phyloP scores from a whole-genome alignment of 2,113 vertebrate species.

The Dasyornis broadbenti region DNA sequence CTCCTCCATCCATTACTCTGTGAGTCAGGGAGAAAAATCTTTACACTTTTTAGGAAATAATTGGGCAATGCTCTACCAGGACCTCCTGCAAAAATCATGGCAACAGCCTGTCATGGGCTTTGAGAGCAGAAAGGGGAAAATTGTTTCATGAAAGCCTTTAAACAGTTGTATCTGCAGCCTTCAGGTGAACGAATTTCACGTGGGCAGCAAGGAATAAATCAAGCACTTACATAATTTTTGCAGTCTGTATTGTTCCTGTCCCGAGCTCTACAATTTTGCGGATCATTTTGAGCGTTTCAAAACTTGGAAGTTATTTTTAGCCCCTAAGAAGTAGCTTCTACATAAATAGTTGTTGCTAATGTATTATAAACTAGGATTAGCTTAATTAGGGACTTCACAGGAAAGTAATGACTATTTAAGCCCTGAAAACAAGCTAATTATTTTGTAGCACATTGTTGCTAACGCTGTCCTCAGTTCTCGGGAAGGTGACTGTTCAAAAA shows the following conservation, averaged over 20 bases:
- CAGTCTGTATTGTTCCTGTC: conserved; percentile 14
- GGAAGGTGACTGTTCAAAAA: conserved; percentile 6
- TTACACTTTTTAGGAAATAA: conserved; percentile 47
- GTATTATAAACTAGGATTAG: conserved; percentile 56
- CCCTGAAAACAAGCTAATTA: conserved; percentile 67
- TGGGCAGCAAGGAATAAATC: conserved; percentile 34
- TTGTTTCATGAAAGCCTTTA: neutral
- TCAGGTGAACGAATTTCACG: neutral
- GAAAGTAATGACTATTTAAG: conserved; percentile 59
- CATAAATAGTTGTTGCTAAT: conserved; percentile 49
- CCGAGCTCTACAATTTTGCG: neutral
- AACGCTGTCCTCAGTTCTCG: neutral
- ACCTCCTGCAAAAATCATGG: neutral
- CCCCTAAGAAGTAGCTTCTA: neutral
- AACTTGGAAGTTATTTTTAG: conserved; percentile 34
- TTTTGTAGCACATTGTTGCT: conserved; percentile 47
- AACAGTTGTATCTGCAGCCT: conserved; percentile 11
- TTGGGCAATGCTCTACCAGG: neutral
- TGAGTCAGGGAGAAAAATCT: neutral
- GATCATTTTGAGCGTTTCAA: neutral
- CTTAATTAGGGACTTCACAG: conserved; percentile 65
- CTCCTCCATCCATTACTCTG: neutral
- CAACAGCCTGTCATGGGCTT: neutral
- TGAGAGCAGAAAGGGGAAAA: neutral
- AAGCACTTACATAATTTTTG: neutral